phyloP scores from a whole-genome alignment of 2,113 vertebrate genomes.

The Chaetorhynchus papuensis region DNA sequence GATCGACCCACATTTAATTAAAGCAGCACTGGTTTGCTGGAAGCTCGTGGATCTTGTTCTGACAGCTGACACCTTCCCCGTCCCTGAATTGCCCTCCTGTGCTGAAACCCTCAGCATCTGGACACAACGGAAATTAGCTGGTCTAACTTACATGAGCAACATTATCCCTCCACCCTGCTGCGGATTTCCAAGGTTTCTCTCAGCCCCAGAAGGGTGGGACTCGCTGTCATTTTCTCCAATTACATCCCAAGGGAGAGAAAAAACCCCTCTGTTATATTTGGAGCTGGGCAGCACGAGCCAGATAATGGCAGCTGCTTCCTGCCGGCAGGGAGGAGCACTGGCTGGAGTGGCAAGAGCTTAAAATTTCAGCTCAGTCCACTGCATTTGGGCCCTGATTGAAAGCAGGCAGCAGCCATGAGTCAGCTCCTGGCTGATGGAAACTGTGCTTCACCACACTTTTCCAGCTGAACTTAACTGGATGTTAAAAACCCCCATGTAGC shows the following conservation, averaged over 20 bases:
- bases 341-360: not conserved
- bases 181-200: not conserved
- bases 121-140: not conserved
- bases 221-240: not conserved
- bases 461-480: not conserved
- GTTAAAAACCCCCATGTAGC: not conserved
- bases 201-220: not conserved
- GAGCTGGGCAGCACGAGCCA: not conserved
- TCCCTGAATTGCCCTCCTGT: not conserved
- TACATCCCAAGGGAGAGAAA: not conserved
- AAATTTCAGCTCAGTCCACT: accelerated
- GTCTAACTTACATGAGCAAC: not conserved
- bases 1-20: accelerated
- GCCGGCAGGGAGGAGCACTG: not conserved
- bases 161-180: not conserved
- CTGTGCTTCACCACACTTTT: not conserved
- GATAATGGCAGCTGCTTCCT: not conserved
- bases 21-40: not conserved
- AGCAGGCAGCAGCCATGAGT: not conserved
- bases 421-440: not conserved
- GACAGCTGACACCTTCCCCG: not conserved
- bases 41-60: not conserved
- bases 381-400: not conserved
- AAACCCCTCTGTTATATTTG: accelerated
- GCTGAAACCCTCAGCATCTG: not conserved